These are phyloP conservation scores for Molossus alvarezi DNA, from an alignment of 2,797 vertebrate genomes.

Conservation along the genomic window DNA sequence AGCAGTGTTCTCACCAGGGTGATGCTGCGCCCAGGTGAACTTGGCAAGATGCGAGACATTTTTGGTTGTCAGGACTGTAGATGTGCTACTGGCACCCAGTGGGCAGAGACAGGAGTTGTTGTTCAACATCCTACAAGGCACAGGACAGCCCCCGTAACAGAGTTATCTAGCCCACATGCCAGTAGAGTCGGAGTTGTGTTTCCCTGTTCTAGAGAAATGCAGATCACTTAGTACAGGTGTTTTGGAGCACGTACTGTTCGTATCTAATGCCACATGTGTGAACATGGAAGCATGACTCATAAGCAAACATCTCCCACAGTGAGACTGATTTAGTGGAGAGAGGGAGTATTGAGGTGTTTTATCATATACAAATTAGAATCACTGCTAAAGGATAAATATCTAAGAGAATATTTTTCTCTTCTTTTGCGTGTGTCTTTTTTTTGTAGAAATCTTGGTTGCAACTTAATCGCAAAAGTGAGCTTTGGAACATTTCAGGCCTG, in stretches of 20 bases:
- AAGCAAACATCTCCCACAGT: neutral
- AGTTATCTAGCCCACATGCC: neutral
- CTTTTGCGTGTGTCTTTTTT: neutral
- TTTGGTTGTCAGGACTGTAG: neutral
- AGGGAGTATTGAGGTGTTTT: neutral
- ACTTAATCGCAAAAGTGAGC: conserved; percentile 75
- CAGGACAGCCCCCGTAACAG: neutral
- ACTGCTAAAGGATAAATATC: neutral
- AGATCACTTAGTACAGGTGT: neutral
- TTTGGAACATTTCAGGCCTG: conserved; percentile 86
- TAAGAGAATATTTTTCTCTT: neutral
- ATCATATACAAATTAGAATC: conserved; percentile 29
- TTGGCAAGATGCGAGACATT: neutral
- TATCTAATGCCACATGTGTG: too few species aligned
- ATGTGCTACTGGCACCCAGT: neutral
- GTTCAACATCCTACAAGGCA: neutral
- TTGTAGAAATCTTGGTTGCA: conserved; percentile 86
- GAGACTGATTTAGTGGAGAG: neutral
- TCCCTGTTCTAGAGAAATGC: neutral
- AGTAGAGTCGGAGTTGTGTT: neutral
- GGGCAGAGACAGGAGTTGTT: neutral
- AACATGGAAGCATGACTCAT: neutral
- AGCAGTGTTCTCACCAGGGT: neutral
- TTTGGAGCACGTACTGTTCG: too few species aligned
- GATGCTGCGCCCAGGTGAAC: neutral